phyloP scores from a whole-genome alignment of 2,797 vertebrate genomes.

The Takifugu rubripes region DNA sequence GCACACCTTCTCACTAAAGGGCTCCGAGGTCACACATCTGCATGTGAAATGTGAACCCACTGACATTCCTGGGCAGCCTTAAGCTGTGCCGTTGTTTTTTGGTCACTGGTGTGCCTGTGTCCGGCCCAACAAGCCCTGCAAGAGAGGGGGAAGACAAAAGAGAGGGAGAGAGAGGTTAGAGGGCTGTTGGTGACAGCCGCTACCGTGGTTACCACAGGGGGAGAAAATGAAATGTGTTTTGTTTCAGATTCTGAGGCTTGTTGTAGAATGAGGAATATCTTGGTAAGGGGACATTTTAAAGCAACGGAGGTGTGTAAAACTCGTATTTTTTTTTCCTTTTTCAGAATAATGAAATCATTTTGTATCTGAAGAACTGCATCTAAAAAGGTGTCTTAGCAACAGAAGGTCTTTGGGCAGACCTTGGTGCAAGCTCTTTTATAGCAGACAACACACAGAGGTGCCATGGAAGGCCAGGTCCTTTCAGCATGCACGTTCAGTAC shows the following conservation, averaged over 20 bases:
- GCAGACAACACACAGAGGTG: constrained; percentile 64
- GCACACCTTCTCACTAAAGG: constrained; percentile 80
- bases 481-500: constrained; percentile 72
- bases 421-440: constrained; percentile 54
- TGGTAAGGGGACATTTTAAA: no score
- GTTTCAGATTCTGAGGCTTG: no score
- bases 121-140: constrained; percentile 85
- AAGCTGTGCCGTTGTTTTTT: constrained; percentile 83
- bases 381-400: background rate
- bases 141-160: background rate
- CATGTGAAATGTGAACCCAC: constrained; percentile 96
- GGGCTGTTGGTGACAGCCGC: constrained; percentile 42
- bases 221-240: constrained; percentile 13
- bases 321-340: no score
- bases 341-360: no score
- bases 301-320: no score
- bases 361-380: background rate
- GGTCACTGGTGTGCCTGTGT: constrained; percentile 85
- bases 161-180: constrained; percentile 15
- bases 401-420: constrained; percentile 40
- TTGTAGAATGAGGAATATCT: no score
- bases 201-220: constrained; percentile 7
- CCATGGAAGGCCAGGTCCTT: constrained; percentile 60
- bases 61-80: constrained; percentile 91
- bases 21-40: constrained; percentile 92